Evolutionary conservation across 2,113 vertebrate species (phyloP), one percentile per base, ranked within the genome.

Genomic region (Phasianus colchicus): DNA sequence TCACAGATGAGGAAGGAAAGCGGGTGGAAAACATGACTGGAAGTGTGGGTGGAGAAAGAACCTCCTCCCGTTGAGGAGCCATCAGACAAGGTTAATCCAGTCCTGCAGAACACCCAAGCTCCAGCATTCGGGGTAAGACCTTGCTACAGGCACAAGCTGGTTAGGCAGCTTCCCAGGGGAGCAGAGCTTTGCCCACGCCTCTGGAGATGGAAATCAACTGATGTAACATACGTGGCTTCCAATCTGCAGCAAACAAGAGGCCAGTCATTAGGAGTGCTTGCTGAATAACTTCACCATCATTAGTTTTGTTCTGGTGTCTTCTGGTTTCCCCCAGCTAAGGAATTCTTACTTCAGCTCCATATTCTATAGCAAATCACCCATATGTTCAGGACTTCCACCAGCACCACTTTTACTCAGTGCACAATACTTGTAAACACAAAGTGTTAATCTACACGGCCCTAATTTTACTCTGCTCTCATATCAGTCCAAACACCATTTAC

Each of bases 11-110:
- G 0, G 11, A 75, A 86, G 80, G 42, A 60, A 94, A 94, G 76
- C 22, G 57, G n/a, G 40, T 92, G 89, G 57, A 82, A 89, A 92
- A 86, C 22, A 38, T 64, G 83, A 32, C 63, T 92, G 75, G 58
- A 93, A 86, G 73, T 8, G 65, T 75, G 57, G 83, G 92, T 90
- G 61, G 52, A 88, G 83, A 83, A 88, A 77, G 72, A 19, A 63
- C 72, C 72, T 86, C 25, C 30, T 71, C 75, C 61, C 88, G 55
- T 79, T 90, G 86, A 64, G 83, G 80, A 95, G 90, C 57, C 77
- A 86, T 81, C 88, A 92, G 92, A 81, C 80, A 81, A 92, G 57
- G 42, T 60, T 57, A 42, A 67, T 71, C 29, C 18, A 61, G 9
- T 47, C 64, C 70, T 83, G 75, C 75, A 80, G 79, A 89, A 75